Evolutionary conservation across 2,888 invertebrate genomes (phyloP).

Genomic region (Papilio protenor): DNA sequence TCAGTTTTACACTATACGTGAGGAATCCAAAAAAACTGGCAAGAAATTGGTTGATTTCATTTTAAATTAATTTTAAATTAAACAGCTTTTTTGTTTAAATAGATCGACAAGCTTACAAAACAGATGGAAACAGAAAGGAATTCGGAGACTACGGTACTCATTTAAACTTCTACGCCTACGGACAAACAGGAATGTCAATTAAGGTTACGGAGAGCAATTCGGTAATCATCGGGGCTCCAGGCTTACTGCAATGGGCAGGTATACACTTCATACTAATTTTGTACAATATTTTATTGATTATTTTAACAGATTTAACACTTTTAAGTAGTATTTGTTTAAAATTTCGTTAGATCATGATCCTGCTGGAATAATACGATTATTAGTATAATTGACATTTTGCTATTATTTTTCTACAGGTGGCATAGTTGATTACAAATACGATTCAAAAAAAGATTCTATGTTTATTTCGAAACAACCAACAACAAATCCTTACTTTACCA

Average conservation of each 20-base stretch:
- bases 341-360: no score
- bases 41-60: no score
- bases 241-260: constrained; percentile 86
- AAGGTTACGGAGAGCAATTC: constrained; percentile 74
- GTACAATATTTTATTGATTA: not conserved
- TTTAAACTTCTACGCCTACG: constrained; percentile 79
- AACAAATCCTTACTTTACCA: constrained; percentile 70
- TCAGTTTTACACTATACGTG: no score
- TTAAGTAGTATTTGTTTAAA: no score
- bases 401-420: constrained; percentile 64
- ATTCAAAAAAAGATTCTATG: constrained; percentile 51
- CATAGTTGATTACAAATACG: constrained; percentile 63
- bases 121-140: constrained; percentile 60
- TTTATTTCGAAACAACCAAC: constrained; percentile 62
- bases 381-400: not conserved
- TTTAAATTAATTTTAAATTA: not conserved
- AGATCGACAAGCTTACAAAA: constrained; percentile 67
- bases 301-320: no score
- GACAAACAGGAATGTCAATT: constrained; percentile 80
- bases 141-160: constrained; percentile 67
- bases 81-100: constrained; percentile 7
- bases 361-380: no score
- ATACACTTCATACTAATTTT: constrained; percentile 38
- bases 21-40: no score
- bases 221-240: constrained; percentile 85